Conservation (phyloP, 2,888 invertebrate species). For the Netelia melanura region DNA sequence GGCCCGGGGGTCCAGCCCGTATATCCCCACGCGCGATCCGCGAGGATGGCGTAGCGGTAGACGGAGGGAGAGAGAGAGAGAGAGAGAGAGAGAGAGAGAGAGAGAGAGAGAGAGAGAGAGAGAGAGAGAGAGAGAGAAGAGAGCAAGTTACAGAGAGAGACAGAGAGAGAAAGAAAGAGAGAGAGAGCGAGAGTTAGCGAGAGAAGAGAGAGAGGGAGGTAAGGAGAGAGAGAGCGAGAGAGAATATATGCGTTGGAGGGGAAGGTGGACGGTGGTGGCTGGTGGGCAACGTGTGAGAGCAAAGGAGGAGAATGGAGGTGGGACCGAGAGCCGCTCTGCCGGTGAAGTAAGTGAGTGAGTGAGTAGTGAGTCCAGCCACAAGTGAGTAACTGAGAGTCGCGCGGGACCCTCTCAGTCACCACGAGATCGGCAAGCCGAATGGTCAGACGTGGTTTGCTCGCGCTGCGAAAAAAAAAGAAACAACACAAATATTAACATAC, state of each 20-base stretch:
- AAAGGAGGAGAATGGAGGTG: conserved; percentile 78
- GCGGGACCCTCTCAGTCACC: conserved; percentile 83
- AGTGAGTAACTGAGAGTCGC: conserved; percentile 82
- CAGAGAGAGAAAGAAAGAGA: conserved; percentile 61
- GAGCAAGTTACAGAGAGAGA: not conserved
- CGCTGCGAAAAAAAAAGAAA: conserved; percentile 55
- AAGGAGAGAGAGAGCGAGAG: conserved; percentile 44
- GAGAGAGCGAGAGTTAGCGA: conserved; percentile 43
- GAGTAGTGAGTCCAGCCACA: conserved; percentile 78
- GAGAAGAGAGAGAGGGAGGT: conserved; percentile 29
- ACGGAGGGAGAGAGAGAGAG: conserved; percentile 56
- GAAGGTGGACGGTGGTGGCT: conserved; percentile 52
- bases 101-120: conserved; percentile 29
- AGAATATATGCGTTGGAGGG: conserved; percentile 20
- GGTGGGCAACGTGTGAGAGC: conserved; percentile 72
- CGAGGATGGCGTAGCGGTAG: conserved; percentile 69
- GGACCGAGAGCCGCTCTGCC: conserved; percentile 62
- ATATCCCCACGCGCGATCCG: conserved; percentile 61
- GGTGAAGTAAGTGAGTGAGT: conserved; percentile 73
- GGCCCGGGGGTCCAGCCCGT: conserved; percentile 75
- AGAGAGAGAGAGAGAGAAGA: conserved; percentile 59
- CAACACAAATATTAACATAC: not conserved
- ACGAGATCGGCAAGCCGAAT: conserved; percentile 85
- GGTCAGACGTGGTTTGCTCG: conserved; percentile 80
- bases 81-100: conserved; percentile 67